Evolutionary conservation across 2,888 invertebrate species (phyloP), one percentile per base, ranked within the genome.

Genomic region (Bembecia ichneumoniformis): DNA sequence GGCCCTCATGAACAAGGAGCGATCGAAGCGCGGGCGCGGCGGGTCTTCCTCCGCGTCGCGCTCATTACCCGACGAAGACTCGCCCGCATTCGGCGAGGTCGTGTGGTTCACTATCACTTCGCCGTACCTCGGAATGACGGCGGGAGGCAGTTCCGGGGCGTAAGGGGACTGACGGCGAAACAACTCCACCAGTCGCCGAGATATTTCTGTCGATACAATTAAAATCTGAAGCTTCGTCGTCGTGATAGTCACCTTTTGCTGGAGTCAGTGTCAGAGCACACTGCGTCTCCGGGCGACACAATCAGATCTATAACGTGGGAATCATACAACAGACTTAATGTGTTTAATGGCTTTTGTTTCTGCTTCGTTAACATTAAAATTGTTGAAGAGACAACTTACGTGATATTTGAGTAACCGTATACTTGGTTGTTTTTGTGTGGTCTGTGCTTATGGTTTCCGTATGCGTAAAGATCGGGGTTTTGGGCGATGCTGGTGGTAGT

Each of bases 101-200:
- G 40, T 40, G n/a, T 40, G 40, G 28, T 28, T 28, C 28, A 28
- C 7, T 5, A 9, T 28, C 28, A 28, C 28, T 14, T n/a, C 40
- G 14, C 62, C 61, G 53, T 55, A 53, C 35, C 49, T 52, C 1
- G 61, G 58, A 10, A 71, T 60, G 13, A 77, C 56, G 35, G 65
- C 64, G 1, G 82, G 78, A 11, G 81, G 82, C 43, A 75, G 59
- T 20, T 61, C 56, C 1, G 77, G 76, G 4, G 67, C 58, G 1
- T 50, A 46, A 0, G 77, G 69, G 47, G 49, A 51, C 52, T 79
- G 76, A 46, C 56, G 64, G 4, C 60, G 72, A 66, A 72, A 82
- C 58, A 69, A 53, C 59, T 69, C 64, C 48, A 82, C 57, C 40
- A 81, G 62, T 48, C 67, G 57, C 49, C 55, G 55, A 0, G 81